Evolutionary conservation across 1,140 invertebrate species (phyloP).

Genomic region (Battus philenor): DNA sequence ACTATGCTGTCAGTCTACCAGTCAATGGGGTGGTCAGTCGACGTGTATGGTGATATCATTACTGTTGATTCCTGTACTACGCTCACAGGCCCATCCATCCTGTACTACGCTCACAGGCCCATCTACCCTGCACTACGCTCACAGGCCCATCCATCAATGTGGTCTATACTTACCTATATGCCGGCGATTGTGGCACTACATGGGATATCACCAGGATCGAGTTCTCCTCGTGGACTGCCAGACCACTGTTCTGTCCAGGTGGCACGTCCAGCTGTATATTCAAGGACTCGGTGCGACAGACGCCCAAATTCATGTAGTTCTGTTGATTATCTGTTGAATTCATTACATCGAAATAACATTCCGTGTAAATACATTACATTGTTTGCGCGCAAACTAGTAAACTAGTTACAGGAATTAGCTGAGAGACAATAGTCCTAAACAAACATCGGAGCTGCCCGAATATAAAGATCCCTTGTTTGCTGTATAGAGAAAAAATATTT

Average conservation of each 20-base stretch:
- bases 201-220: constrained; percentile 77
- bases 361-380: constrained; percentile 15
- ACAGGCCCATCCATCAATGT: too few species aligned
- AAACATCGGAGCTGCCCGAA: constrained; percentile 29
- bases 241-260: constrained; percentile 69
- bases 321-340: constrained; percentile 49
- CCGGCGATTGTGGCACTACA: constrained; percentile 82
- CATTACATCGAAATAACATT: constrained; percentile 10
- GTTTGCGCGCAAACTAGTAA: constrained; percentile 20
- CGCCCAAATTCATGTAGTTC: constrained; percentile 67
- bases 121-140: too few species aligned
- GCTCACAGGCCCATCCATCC: too few species aligned
- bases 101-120: too few species aligned
- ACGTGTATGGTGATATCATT: too few species aligned
- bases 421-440: constrained; percentile 34
- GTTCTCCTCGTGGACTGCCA: constrained; percentile 64
- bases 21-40: too few species aligned
- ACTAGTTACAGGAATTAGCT: constrained; percentile 25
- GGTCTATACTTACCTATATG: constrained; percentile 82
- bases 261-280: constrained; percentile 79
- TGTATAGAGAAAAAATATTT: constrained; percentile 24
- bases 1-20: too few species aligned
- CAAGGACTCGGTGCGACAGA: constrained; percentile 82
- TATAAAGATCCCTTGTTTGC: constrained; percentile 16
- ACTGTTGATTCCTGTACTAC: too few species aligned